phyloP scores from a whole-genome alignment of 1,140 invertebrate genomes.

The Philotrypesis tridentata region DNA sequence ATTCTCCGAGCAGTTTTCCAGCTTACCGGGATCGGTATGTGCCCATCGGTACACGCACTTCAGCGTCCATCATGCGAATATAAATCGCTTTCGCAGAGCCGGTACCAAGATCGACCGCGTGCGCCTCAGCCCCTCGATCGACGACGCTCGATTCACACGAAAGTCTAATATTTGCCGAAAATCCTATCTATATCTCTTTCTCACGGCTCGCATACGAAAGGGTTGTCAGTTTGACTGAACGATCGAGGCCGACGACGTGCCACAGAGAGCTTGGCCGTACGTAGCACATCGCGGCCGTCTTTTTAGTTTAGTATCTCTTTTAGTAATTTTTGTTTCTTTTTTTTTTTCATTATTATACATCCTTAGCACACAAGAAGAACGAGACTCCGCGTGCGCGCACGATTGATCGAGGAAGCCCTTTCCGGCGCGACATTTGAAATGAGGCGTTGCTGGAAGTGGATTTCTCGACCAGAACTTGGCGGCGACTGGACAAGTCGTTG shows the following conservation, averaged over 20 bases:
- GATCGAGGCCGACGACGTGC: conserved; percentile 41
- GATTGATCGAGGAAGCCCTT: not conserved
- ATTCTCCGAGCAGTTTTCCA: not conserved
- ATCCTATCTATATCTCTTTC: not conserved
- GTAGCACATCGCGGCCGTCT: conserved; percentile 47
- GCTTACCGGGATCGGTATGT: not conserved
- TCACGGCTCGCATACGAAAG: not conserved
- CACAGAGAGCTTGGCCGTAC: conserved; percentile 48
- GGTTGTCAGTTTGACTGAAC: conserved; percentile 36
- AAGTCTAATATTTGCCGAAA: conserved; percentile 17
- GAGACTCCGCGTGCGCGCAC: not conserved
- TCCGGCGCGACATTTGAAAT: not conserved
- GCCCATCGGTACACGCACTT: not conserved
- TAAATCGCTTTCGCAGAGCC: conserved; percentile 36
- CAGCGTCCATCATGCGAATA: not conserved
- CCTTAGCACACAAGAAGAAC: not conserved
- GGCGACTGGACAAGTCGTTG: not conserved
- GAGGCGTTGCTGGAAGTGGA: not conserved
- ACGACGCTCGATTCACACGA: not conserved
- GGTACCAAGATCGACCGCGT: conserved; percentile 39
- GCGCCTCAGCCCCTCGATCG: not conserved
- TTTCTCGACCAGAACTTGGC: not conserved
- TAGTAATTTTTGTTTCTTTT: conserved; percentile 4
- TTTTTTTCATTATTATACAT: too few species aligned
- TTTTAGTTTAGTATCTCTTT: conserved; percentile 16